Evolutionary conservation across 2,113 vertebrate species (phyloP).

Genomic region (Rynchops niger): DNA sequence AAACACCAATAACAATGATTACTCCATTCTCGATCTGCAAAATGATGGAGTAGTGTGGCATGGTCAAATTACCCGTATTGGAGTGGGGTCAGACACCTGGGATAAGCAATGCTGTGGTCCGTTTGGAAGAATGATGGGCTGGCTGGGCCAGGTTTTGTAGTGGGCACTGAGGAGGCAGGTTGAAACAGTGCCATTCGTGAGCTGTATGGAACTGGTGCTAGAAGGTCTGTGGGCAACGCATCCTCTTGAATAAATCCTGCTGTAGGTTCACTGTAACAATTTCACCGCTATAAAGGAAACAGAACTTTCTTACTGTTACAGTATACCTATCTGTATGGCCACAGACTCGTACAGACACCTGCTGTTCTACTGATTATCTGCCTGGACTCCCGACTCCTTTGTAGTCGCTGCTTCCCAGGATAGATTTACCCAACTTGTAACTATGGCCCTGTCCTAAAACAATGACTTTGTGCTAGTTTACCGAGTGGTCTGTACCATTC

Average conservation of each 20-base stretch:
- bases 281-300: background rate
- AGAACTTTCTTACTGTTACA: background rate
- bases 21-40: background rate
- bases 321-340: accelerated
- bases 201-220: background rate
- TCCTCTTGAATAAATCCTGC: background rate
- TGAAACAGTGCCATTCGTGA: accelerated
- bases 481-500: background rate
- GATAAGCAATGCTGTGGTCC: accelerated
- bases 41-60: background rate
- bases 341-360: background rate
- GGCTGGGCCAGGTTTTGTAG: background rate
- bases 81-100: background rate
- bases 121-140: background rate
- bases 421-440: background rate
- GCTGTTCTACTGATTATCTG: background rate
- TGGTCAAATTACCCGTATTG: accelerated
- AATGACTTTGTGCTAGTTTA: background rate
- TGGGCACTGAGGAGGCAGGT: background rate
- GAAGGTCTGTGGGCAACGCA: accelerated
- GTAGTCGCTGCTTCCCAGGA: background rate
- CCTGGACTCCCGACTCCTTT: background rate
- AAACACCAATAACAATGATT: background rate
- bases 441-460: background rate
- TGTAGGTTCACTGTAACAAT: background rate